Evolutionary conservation across 2,797 vertebrate species (phyloP), one percentile per base, ranked within the genome.

Genomic region (Sphenodon punctatus): DNA sequence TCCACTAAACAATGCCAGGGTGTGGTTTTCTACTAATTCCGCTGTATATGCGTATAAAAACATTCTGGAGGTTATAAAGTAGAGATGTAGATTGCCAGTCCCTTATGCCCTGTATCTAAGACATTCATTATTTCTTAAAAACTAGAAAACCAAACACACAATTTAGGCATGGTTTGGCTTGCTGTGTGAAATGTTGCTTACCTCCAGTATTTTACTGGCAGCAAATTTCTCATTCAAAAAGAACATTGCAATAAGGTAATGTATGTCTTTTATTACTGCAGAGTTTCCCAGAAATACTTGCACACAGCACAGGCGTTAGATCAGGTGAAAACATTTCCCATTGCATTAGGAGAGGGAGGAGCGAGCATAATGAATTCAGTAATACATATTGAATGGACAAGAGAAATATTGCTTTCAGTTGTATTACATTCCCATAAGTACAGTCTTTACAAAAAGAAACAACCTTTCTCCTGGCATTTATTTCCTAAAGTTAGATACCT

Each of bases 1-100:
- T 95, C 82, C 92, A 80, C 83, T 85, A 78, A 78, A 61, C 78
- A 92, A 32, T 85, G 76, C 41, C 86, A 82, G 81, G 86, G 91
- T 81, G 78, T 80, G 86, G 74, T 85, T 87, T 88, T 78, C 67
- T 71, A 80, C 56, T 11, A 0, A 38, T 34, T 34, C 63, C 61
- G 15, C 78, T 85, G 64, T 43, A 69, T 53, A 88, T 73, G 79
- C 71, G 88, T 76, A 85, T 67, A 80, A 80, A 72, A 78, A 76
- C 46, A 71, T 80, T 67, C 60, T 82, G 75, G 74, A 89, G 43
- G 53, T 83, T 69, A 83, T 51, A 51, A 71, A 85, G 84, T 88
- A 85, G 70, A 91, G 82, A 90, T 87, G n/a, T 23, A 25, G n/a
- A 23, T 36, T 79, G 36, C 66, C 84, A 45, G 27, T 66, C 91